These are phyloP conservation scores for Patella depressa DNA, from an alignment of 2,888 invertebrate species.

Conservation along the genomic window DNA sequence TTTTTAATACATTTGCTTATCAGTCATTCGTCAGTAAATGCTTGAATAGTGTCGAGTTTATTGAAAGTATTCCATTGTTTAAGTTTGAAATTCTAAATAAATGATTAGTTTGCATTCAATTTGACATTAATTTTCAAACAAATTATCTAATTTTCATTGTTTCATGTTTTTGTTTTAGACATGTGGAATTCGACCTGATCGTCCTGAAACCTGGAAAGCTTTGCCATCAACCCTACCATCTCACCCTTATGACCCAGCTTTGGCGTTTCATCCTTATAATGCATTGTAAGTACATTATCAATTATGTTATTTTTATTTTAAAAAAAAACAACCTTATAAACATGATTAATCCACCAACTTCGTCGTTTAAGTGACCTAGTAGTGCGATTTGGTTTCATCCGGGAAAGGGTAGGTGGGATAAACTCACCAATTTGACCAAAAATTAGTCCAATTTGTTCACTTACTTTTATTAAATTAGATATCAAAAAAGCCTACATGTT, in stretches of 20 bases:
- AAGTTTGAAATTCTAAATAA: too few species aligned
- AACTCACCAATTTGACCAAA: constrained; percentile 3
- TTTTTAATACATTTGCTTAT: too few species aligned
- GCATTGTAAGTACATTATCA: constrained; percentile 47
- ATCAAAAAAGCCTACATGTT: too few species aligned
- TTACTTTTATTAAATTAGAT: too few species aligned
- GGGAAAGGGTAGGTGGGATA: constrained; percentile 21
- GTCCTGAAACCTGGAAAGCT: constrained; percentile 21
- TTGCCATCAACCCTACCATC: constrained; percentile 17
- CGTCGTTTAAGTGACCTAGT: constrained; percentile 4
- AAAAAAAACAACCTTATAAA: neutral
- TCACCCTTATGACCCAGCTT: constrained; percentile 39
- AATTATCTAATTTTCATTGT: neutral
- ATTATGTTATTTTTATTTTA: neutral
- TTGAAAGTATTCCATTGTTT: too few species aligned
- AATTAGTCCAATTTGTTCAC: too few species aligned
- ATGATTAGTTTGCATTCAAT: too few species aligned
- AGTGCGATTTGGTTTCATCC: constrained; percentile 3
- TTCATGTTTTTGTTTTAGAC: neutral
- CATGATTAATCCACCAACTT: too few species aligned
- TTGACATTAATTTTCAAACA: too few species aligned
- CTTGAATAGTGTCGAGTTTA: too few species aligned
- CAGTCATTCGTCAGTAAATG: too few species aligned
- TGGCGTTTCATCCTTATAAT: constrained; percentile 48
- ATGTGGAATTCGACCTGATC: constrained; percentile 20